Evolutionary conservation across 2,797 vertebrate species (phyloP).

Genomic region (Liasis olivaceus): DNA sequence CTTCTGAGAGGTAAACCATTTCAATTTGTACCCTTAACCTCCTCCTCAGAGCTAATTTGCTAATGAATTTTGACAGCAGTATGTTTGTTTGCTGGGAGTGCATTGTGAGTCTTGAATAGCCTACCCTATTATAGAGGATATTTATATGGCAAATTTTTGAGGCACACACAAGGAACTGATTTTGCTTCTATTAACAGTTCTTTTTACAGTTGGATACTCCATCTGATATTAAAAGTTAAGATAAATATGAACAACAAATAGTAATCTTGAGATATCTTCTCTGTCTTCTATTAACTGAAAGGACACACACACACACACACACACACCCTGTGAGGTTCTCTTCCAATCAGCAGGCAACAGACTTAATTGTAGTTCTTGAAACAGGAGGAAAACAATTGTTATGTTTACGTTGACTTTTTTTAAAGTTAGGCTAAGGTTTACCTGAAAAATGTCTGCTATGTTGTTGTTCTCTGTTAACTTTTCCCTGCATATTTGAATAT

Average conservation of each 20-base stretch:
- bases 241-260: neutral
- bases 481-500: neutral
- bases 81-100: neutral
- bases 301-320: too few species aligned
- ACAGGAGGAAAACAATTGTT: neutral
- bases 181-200: neutral
- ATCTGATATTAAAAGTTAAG: neutral
- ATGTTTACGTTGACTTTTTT: neutral
- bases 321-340: neutral
- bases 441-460: neutral
- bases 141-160: neutral
- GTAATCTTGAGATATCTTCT: neutral
- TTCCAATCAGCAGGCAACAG: neutral
- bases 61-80: neutral
- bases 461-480: neutral
- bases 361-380: neutral
- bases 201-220: neutral
- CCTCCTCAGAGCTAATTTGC: neutral
- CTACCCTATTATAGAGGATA: neutral
- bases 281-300: neutral
- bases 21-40: neutral
- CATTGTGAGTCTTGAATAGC: neutral
- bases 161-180: neutral
- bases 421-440: neutral
- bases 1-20: neutral